Base-by-base conservation (phyloP, 2,888 invertebrate genomes). In the Didymodactylos carnosus region DNA sequence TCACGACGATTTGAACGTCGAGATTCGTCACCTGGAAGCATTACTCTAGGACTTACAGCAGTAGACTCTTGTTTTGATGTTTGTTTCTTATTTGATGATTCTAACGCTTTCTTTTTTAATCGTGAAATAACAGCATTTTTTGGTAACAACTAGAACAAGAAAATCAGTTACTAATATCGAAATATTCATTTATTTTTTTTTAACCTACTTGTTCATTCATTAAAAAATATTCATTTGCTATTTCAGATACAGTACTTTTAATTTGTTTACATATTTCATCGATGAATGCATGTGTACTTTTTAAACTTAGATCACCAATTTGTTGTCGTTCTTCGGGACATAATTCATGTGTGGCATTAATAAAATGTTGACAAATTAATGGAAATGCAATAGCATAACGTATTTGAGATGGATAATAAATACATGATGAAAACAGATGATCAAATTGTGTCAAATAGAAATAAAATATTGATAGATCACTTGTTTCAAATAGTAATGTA, bases 311-410 rank as follows among this genome's bases (percentile, higher is more conserved):
- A 53, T 53, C 53, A 16, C 53, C 53, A 19, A 53, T 53, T 29
- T 53, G 53, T 53, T 53, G 53, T 53, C 53, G 29, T 53, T 98
- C 97, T 84, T 98, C 98, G 0, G 98, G 98, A 79, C 97, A 98
- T 79, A 98, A 87, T 82, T 95, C 94, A 84, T 98, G 97, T 0
- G 95, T 94, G 80, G 94, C 93, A 81, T 92, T 91, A 85, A 94
- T 93, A 81, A 97, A 99, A 83, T 99, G 97, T 77, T 92, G 91
- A 84, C 97, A 97, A 78, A 99, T 91, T 75, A 95, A 86, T 13
- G 98, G 98, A 83, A 98, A 99, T 72, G 95, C 93, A 77, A 97
- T 91, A 77, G 95, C 94, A 82, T 91, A 99, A 53, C 98, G 88
- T 84, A 75, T 82, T 84, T 99, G 98, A 29, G 95, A 94, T 40